A percentile compares a stretch with the other conserved stretches of the same genome.
Evolutionary conservation across 2,797 vertebrate species (phyloP).

Genomic region (Rhynchonycteris naso): DNA sequence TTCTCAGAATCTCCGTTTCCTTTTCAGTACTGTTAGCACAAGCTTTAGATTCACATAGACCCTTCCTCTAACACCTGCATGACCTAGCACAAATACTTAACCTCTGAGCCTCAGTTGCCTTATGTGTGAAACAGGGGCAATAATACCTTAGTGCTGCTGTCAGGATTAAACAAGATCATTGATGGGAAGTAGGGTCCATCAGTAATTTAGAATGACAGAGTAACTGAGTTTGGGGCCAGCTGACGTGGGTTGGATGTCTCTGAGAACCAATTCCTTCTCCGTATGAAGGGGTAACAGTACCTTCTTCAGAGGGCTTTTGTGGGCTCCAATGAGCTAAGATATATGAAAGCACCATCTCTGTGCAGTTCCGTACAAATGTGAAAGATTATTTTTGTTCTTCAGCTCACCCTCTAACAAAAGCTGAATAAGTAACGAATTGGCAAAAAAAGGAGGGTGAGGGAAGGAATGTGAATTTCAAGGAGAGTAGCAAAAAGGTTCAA

Average conservation of each 20-base stretch:
- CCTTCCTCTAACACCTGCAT: neutral
- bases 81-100: neutral
- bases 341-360: neutral
- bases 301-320: neutral
- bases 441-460: slow-evolving; percentile 53
- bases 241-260: neutral
- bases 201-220: neutral
- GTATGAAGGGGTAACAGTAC: neutral
- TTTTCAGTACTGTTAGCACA: neutral
- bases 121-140: neutral
- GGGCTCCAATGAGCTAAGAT: neutral
- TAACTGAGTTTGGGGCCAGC: neutral
- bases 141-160: neutral
- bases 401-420: slow-evolving; percentile 47
- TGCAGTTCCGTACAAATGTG: neutral
- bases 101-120: neutral
- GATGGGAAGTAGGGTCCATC: neutral
- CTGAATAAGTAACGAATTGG: slow-evolving; percentile 61
- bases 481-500: slow-evolving; percentile 36
- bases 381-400: slow-evolving; percentile 48
- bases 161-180: neutral
- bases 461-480: slow-evolving; percentile 63
- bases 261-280: neutral
- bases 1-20: neutral
- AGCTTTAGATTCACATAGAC: neutral